phyloP scores from a whole-genome alignment of 92 coral and sea anemone species.

The Palythoa heliodiscus region DNA sequence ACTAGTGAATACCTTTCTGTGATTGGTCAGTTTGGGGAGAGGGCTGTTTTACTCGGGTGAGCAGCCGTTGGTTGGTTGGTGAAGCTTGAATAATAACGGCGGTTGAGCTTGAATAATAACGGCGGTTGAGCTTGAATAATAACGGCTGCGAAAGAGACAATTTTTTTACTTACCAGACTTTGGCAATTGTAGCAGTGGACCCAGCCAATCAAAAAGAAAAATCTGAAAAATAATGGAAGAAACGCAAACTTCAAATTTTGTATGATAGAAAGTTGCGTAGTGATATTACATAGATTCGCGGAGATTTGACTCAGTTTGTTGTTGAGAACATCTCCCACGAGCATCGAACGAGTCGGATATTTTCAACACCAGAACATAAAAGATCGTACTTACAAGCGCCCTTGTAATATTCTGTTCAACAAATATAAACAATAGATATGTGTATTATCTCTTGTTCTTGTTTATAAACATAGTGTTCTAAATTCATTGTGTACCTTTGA shows the following conservation, averaged over 20 bases:
- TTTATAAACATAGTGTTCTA: too few species aligned
- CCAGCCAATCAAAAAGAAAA: slow-evolving; percentile 41
- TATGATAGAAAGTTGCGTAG: not conserved
- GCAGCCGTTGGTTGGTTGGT: too few species aligned
- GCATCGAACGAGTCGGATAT: not conserved
- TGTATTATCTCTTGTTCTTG: too few species aligned
- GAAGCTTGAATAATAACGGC: too few species aligned
- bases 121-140: too few species aligned
- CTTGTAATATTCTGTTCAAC: not conserved
- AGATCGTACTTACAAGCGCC: not conserved
- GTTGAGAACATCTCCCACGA: not conserved
- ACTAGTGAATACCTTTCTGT: too few species aligned
- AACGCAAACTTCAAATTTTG: not conserved
- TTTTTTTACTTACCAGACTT: not conserved
- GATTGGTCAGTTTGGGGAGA: too few species aligned
- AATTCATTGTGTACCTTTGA: too few species aligned
- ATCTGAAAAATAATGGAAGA: slow-evolving; percentile 15
- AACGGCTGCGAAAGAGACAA: too few species aligned
- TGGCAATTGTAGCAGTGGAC: slow-evolving; percentile 24
- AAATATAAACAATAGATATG: not conserved
- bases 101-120: too few species aligned
- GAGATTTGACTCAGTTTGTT: not conserved
- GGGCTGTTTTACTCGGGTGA: too few species aligned
- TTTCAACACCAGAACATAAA: too few species aligned
- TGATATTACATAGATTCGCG: not conserved